These are phyloP conservation scores for Gila robusta DNA, from an alignment of 2,797 vertebrate genomes.

Conservation along the genomic window DNA sequence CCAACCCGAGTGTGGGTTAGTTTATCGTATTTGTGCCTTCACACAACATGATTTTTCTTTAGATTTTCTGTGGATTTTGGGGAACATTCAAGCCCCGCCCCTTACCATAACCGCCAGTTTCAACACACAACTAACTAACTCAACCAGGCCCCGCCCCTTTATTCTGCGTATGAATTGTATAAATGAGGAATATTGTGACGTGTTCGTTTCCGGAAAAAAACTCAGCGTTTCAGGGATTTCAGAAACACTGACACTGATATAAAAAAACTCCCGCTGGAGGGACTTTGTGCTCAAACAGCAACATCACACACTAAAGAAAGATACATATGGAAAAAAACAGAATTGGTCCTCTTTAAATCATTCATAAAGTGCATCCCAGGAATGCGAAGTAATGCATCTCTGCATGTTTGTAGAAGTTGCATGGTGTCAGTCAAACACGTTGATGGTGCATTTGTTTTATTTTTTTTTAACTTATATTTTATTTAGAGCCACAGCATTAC, in stretches of 20 bases:
- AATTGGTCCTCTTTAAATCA: neutral
- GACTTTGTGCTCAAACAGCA: neutral
- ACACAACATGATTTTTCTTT: neutral
- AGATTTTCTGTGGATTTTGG: neutral
- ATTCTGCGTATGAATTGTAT: no score
- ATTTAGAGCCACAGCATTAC: no score
- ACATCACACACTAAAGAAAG: neutral
- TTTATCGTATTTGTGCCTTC: neutral
- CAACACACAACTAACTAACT: no score
- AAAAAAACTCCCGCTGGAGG: no score
- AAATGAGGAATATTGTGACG: no score
- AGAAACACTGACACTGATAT: no score
- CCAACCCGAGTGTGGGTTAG: neutral
- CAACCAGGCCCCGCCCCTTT: no score
- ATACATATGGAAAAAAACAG: neutral
- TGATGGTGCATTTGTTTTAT: neutral
- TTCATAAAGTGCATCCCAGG: neutral
- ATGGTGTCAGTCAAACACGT: slow-evolving; percentile 15
- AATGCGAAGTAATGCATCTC: neutral
- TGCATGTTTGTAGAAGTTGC: slow-evolving; percentile 20
- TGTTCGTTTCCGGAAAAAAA: no score
- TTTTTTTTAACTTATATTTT: no score
- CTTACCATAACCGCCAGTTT: no score
- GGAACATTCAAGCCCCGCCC: neutral
- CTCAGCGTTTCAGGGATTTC: no score